These are phyloP conservation scores for Rhopalosiphum padi DNA, from an alignment of 1,140 invertebrate species.

Conservation along the genomic window DNA sequence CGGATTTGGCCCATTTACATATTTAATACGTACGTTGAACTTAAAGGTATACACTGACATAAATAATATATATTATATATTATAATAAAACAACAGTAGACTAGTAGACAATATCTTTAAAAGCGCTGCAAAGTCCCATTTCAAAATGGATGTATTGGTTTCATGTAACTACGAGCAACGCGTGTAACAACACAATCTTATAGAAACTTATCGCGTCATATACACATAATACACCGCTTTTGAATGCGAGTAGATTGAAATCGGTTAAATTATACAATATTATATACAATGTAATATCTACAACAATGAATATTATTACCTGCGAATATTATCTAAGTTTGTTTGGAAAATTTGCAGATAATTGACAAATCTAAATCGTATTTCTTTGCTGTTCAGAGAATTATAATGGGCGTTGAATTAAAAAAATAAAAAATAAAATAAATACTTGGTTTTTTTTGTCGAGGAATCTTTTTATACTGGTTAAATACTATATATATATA, in stretches of 20 bases:
- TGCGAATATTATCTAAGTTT: not conserved
- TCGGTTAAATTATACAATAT: not conserved
- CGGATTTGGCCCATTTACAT: not conserved
- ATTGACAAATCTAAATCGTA: not conserved
- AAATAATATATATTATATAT: not conserved
- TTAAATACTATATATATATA: not conserved
- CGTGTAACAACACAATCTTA: slow-evolving; percentile 43
- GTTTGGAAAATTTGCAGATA: not conserved
- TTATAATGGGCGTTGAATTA: not conserved
- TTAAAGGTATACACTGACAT: not conserved
- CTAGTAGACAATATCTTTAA: not conserved
- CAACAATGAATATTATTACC: not conserved
- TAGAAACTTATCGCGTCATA: not conserved
- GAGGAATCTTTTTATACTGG: not conserved
- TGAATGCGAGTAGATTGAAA: not conserved
- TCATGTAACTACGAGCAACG: slow-evolving; percentile 30
- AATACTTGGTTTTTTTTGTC: not conserved
- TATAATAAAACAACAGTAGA: not conserved
- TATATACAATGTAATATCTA: not conserved
- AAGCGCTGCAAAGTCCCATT: not conserved
- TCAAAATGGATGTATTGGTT: slow-evolving; percentile 29
- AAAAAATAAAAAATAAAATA: not conserved
- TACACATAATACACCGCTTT: not conserved
- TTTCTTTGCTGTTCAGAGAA: not conserved
- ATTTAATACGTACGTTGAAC: not conserved